These are phyloP conservation scores for Trididemnum nubilum DNA, from an alignment of 23 tunicate genomes.

Conservation along the genomic window DNA sequence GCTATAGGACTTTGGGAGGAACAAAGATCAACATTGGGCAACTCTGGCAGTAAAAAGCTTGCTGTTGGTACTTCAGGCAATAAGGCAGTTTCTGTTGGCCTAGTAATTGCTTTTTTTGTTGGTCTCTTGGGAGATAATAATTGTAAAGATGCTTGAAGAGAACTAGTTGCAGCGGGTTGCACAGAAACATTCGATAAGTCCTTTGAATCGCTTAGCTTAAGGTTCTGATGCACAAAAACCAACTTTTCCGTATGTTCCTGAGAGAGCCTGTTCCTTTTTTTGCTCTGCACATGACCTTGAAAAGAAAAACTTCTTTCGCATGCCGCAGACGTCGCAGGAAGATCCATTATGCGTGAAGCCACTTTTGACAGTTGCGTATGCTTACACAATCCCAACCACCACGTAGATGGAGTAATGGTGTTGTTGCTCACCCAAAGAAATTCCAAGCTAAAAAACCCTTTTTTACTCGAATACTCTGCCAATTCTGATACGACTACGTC, in stretches of 20 bases:
- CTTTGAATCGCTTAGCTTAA: too few relatives aligned
- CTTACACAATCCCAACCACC: not conserved
- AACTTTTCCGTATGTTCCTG: not conserved
- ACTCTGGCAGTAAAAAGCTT: too few relatives aligned
- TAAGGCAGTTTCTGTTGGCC: too few relatives aligned
- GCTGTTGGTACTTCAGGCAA: too few relatives aligned
- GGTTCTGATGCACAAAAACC: constrained; percentile 8
- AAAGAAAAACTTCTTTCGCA: constrained; percentile 7
- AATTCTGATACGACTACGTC: not conserved
- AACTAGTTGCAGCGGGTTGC: too few relatives aligned
- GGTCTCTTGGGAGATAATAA: too few relatives aligned
- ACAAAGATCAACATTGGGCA: too few relatives aligned
- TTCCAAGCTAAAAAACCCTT: not conserved
- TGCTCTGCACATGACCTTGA: not conserved
- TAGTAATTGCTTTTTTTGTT: too few relatives aligned
- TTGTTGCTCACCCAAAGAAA: not conserved
- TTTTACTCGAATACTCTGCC: not conserved
- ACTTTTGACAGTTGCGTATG: constrained; percentile 1
- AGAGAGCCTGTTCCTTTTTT: not conserved
- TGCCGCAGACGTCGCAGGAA: not conserved
- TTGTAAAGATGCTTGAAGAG: too few relatives aligned
- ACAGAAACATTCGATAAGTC: too few relatives aligned
- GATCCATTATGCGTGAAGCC: not conserved
- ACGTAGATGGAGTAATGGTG: not conserved
- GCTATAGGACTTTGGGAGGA: too few relatives aligned